Percentiles rank a stretch among this genome's conserved stretches.
Conservation (phyloP, 2,113 vertebrate species). For the Neoarius graeffei region DNA sequence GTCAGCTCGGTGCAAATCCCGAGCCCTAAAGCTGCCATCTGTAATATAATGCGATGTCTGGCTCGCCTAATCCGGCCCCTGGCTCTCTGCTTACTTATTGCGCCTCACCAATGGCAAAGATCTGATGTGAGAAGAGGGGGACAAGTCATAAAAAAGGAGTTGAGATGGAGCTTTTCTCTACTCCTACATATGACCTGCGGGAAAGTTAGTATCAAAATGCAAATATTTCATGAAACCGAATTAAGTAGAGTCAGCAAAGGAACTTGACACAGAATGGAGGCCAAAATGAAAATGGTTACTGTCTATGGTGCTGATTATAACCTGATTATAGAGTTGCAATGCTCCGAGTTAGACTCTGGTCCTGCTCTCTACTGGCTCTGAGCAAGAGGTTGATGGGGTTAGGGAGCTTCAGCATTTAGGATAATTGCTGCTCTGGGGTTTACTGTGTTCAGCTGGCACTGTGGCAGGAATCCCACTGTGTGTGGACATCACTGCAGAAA, state of each 20-base stretch:
- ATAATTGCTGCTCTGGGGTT: conserved; percentile 48
- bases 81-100: conserved; percentile 42
- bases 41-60: conserved; percentile 48
- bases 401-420: conserved; percentile 20
- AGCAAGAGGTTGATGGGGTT: conserved; percentile 19
- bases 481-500: not conserved
- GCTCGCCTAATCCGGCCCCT: conserved; percentile 39
- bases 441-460: conserved; percentile 33
- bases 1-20: conserved; percentile 36
- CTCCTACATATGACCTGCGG: not conserved
- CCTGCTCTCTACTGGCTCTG: conserved; percentile 17
- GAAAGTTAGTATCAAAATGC: not conserved
- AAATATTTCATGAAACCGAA: not conserved
- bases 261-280: not conserved
- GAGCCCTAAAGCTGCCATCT: conserved; percentile 41
- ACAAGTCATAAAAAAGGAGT: conserved; percentile 3
- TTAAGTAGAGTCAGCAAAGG: conserved; percentile 6
- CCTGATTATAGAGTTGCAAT: conserved; percentile 43
- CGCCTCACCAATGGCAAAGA: not conserved
- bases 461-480: conserved; percentile 22
- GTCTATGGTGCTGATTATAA: conserved; percentile 39
- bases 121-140: conserved; percentile 40
- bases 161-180: not conserved
- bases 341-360: conserved; percentile 8
- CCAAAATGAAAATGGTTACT: not conserved